Conservation (phyloP, 2,888 invertebrate genomes). For the Lysandra coridon region DNA sequence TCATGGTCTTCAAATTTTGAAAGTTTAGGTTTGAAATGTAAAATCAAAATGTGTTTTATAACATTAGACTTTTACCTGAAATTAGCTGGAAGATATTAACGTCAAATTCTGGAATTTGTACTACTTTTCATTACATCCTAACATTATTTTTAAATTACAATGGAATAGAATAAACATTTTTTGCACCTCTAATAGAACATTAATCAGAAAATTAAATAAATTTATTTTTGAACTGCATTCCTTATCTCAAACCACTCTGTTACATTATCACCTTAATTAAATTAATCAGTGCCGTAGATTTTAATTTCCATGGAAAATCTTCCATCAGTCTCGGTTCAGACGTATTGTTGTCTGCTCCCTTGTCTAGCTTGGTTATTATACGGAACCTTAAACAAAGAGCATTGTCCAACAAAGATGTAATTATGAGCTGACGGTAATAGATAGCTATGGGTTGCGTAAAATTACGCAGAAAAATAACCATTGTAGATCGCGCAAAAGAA, state of each 20-base stretch:
- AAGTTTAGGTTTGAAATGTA: not conserved
- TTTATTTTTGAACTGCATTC: too few species aligned
- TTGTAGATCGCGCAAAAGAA: not conserved
- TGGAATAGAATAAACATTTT: too few species aligned
- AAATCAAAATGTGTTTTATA: not conserved
- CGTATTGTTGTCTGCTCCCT: conserved; percentile 70
- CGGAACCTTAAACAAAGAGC: conserved; percentile 65
- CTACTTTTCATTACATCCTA: too few species aligned
- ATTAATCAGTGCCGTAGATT: conserved; percentile 10
- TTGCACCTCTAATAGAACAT: too few species aligned
- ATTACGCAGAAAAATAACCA: conserved; percentile 11
- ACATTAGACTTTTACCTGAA: too few species aligned
- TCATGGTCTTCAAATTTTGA: conserved; percentile 9
- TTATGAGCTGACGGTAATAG: conserved; percentile 64
- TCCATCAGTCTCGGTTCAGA: conserved; percentile 59
- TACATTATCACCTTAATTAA: not conserved
- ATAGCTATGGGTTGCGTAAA: conserved; percentile 37
- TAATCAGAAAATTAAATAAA: too few species aligned
- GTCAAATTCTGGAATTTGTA: too few species aligned
- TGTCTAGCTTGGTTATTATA: conserved; percentile 67
- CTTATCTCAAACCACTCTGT: too few species aligned
- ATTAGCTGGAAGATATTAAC: too few species aligned
- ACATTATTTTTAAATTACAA: too few species aligned
- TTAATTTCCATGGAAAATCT: conserved; percentile 47
- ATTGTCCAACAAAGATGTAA: conserved; percentile 69